Base-by-base conservation (phyloP, 2,888 invertebrate genomes). In the Strigamia transsilvanica region DNA sequence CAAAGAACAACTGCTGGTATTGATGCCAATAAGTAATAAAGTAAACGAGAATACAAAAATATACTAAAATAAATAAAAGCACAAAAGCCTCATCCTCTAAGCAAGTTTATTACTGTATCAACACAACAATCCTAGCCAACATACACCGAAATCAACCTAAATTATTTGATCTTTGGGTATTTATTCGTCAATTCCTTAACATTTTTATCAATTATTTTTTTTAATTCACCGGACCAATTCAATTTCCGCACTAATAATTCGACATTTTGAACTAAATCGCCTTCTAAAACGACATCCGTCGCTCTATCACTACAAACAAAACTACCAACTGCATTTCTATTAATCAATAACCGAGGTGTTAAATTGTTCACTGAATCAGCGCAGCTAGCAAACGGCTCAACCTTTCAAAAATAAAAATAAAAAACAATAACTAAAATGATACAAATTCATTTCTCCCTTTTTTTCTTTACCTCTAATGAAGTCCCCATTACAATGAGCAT, bases 361-460 rank as follows among this genome's bases (percentile, higher is more conserved):
- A 85, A 84, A 82, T 84, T 85, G 18, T 86, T 84, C 0, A 87
- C 87, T 23, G 86, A 85, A 82, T 88, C 87, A 38, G 88, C 87
- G 42, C 89, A 87, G 21, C 87, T 87, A 13, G 89, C 88, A 86
- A 89, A 89, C 34, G 89, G 89, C 80, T 89, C 87, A 32, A 89
- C 89, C 89, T 89, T 84, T 10, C 9, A 7, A 83, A 51, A 7
- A n/a, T 79, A 38, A 27, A 27, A 27, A 27, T 27, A 41, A 82
- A 42, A 38, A 21, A 9, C 23, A 21, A 73, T 9, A 3, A 3
- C 73, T 18, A 27, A 77, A 77, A 32, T 18, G 6, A 13, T 4
- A 77, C 1, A 27, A 27, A 27, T 2, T 2, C 1, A 27, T 2
- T 27, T 27, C 1, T 27, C 21, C 2, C 13, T 15, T 23, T 21